Evolutionary conservation across 2,888 invertebrate genomes (phyloP), one percentile per base, ranked within the genome.

Genomic region (Drosophila melanosoma): DNA sequence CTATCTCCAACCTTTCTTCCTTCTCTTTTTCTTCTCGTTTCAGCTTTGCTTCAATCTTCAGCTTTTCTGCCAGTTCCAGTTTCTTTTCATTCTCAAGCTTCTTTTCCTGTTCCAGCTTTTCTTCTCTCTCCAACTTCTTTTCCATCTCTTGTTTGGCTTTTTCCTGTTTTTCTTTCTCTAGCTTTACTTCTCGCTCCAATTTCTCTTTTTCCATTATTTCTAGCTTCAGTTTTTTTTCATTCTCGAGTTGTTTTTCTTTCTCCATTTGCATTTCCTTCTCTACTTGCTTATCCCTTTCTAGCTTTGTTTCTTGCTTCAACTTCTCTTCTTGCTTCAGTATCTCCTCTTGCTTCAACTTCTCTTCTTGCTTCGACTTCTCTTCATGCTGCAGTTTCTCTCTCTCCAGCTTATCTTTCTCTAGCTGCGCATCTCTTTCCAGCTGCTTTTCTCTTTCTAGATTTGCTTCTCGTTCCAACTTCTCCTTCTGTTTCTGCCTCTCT

Each of bases 51-150:
- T 17, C 26, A n/a, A 53, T 38, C 12, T 42, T 40, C 40, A 40
- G 6, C 12, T 35, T 23, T 10, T 26, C 4, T 36, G 15, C 10
- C 15, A 2, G 1, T 2, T 38, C 33, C 26, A 54, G 26, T 38
- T 54, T 54, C 11, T 35, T 20, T 12, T 40, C 29, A 10, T n/a
- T 57, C 29, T 40, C 57, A 6, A 20, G 52, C 57, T 57, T 57
- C 40, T 32, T 32, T 32, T 52, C 49, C n/a, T 6, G 15, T 11
- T 38, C 17, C 11, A 23, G 17, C 6, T 56, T 20, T 12, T 53
- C n/a, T 26, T 20, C 26, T 48, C 45, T 38, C 23, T 42, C 53
- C 23, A 40, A 10, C 10, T 42, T 23, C 8, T 26, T 6, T 42
- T 29, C 15, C n/a, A 7, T 3, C 1, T 45, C 38, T 20, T 23